phyloP scores from a whole-genome alignment of 2,888 invertebrate genomes.

The Cryptophagus acutangulus region DNA sequence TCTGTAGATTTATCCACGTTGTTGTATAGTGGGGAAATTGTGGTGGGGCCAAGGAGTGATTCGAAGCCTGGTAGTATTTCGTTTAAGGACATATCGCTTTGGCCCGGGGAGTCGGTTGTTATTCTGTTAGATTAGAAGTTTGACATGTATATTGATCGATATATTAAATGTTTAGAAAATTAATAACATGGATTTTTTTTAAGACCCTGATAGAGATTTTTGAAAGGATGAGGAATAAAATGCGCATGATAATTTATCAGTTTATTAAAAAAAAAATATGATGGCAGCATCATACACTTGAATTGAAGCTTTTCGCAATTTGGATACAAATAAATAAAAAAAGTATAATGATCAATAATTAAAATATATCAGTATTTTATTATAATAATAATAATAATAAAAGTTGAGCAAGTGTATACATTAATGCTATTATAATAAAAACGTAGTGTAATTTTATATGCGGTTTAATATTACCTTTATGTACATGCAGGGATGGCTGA shows the following conservation, averaged over 20 bases:
- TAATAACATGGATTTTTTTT: neutral
- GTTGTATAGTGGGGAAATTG: constrained; percentile 67
- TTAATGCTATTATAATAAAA: constrained; percentile 35
- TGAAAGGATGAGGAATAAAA: no score
- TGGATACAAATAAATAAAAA: constrained; percentile 35
- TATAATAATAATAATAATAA: constrained; percentile 32
- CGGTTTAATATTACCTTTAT: constrained; percentile 30
- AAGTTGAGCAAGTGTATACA: constrained; percentile 48
- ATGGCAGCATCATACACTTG: constrained; percentile 46
- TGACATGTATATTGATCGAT: neutral
- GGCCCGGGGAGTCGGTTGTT: constrained; percentile 60
- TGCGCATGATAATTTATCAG: constrained; percentile 18
- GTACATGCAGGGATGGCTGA: constrained; percentile 33
- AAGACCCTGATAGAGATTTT: no score
- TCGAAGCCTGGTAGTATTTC: constrained; percentile 48
- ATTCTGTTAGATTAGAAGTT: constrained; percentile 54
- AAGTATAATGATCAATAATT: constrained; percentile 24
- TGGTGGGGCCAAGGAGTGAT: constrained; percentile 51
- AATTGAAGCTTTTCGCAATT: constrained; percentile 39
- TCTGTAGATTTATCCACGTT: constrained; percentile 68
- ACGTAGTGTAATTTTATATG: constrained; percentile 23
- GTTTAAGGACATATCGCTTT: constrained; percentile 53
- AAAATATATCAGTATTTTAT: neutral
- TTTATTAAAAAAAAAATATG: constrained; percentile 30
- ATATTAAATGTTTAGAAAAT: neutral